Percentiles rank a stretch among this genome's conserved stretches.
Evolutionary conservation across 2,888 invertebrate species (phyloP).

Genomic region (Agrilus biguttatus): DNA sequence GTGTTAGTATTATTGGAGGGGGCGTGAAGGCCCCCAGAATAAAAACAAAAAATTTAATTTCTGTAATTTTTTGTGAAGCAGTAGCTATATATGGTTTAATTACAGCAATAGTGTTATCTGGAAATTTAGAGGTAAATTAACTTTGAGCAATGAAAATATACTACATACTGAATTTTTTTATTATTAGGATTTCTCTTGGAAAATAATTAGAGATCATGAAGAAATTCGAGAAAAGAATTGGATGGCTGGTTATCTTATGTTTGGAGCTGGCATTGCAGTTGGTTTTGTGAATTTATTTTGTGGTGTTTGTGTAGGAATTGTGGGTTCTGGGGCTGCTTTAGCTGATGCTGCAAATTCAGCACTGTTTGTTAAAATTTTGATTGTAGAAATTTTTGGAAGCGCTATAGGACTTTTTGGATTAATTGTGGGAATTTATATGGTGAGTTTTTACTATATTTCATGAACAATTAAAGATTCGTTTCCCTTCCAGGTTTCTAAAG

Average conservation of each 20-base stretch:
- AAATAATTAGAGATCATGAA: conserved; percentile 23
- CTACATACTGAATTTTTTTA: conserved; percentile 1
- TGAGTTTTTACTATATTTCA: conserved; percentile 3
- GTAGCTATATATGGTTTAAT: conserved; percentile 99
- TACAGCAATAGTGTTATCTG: conserved; percentile 92
- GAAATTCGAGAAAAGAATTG: conserved; percentile 49
- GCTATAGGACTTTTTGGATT: conserved; percentile 98
- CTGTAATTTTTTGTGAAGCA: conserved; percentile 99
- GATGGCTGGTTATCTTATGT: conserved; percentile 86
- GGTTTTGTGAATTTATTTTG: conserved; percentile 94
- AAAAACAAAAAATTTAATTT: conserved; percentile 98
- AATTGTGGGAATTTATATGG: conserved; percentile 93
- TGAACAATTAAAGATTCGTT: not conserved
- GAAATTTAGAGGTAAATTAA: conserved; percentile 47
- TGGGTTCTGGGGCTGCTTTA: conserved; percentile 94
- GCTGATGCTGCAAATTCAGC: conserved; percentile 95
- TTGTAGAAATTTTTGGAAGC: conserved; percentile 97
- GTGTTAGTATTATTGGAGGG: conserved; percentile 90
- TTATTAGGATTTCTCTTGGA: conserved; percentile 35
- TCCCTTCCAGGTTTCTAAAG: conserved; percentile 15
- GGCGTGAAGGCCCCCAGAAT: conserved; percentile 98
- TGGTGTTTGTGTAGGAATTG: conserved; percentile 93
- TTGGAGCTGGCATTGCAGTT: conserved; percentile 89
- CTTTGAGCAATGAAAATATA: too few species aligned
- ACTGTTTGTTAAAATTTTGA: conserved; percentile 94